phyloP scores from a whole-genome alignment of 2,888 invertebrate genomes.

The Hyposoter didymator region DNA sequence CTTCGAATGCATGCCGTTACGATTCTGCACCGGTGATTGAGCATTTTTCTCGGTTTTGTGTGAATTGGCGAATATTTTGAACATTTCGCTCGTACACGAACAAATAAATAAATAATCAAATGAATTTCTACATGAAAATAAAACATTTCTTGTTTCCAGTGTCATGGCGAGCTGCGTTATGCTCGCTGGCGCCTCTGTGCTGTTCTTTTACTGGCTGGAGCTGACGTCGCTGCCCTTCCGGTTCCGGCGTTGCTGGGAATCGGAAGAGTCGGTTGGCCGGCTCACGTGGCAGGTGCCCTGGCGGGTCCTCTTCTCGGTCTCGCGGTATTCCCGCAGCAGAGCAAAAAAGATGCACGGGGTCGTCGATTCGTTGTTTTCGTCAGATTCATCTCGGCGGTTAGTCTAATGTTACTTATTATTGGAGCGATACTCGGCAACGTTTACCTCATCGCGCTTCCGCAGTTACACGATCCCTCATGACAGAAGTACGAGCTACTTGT shows the following conservation, averaged over 20 bases:
- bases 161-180: slow-evolving; percentile 83
- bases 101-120: neutral
- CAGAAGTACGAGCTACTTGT: slow-evolving; percentile 82
- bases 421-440: slow-evolving; percentile 82
- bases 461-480: slow-evolving; percentile 81
- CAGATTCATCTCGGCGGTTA: slow-evolving; percentile 80
- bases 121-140: neutral
- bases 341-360: slow-evolving; percentile 82
- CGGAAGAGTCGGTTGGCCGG: slow-evolving; percentile 88
- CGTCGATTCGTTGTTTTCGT: slow-evolving; percentile 81
- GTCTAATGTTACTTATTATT: slow-evolving; percentile 80
- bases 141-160: slow-evolving; percentile 74
- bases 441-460: slow-evolving; percentile 82
- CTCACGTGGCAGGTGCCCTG: slow-evolving; percentile 89
- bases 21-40: too few relatives aligned
- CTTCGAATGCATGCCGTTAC: too few relatives aligned
- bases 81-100: neutral
- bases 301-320: slow-evolving; percentile 88
- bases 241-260: slow-evolving; percentile 80
- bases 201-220: slow-evolving; percentile 87
- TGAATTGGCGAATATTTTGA: neutral
- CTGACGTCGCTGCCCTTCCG: slow-evolving; percentile 87
- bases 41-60: too few relatives aligned
- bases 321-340: slow-evolving; percentile 85
- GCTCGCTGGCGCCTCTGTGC: slow-evolving; percentile 84